Base-by-base conservation (phyloP, 2,113 vertebrate genomes). In the Meleagris gallopavo region DNA sequence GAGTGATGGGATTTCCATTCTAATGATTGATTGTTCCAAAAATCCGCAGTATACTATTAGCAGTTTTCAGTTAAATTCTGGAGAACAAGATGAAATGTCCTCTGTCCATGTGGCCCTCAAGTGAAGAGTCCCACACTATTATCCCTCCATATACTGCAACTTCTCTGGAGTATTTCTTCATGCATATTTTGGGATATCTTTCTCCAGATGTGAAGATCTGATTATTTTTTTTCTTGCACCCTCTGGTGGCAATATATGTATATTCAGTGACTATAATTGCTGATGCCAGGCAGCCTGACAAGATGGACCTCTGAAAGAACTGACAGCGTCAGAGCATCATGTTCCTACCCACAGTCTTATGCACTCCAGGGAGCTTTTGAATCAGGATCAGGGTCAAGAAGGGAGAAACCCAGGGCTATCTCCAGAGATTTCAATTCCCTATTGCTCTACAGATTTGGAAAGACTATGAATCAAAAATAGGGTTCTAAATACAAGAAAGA, bases 321-420 rank as follows among this genome's bases (percentile, higher is more conserved):
- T 61, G 60, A 4, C 45, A 7, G 4, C 38, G 7, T 2, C 58
- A 40, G 20, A 27, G 43, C 3, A 0, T 15, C 81, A 24, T 22
- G 13, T 46, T 55, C 48, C 30, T 79, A 73, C 17, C 40, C 34
- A 0, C 2, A n/a, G 11, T 11, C 40, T 45, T 13, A 72, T 48
- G 55, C 21, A 5, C 15, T n/a, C 34, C n/a, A 52, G n/a, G 46
- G n/a, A 94, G 16, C 2, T 75, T 48, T n/a, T 24, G 48, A 83
- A 24, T 16, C 29, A 30, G 25, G 78, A 14, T 14, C 29, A 15
- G 4, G 6, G 25, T 27, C 25, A 52, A 55, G 2, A 4, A 27
- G 11, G 40, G 3, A 36, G 5, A 73, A 87, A 75, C 18, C 15
- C 2, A 30, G 45, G 20, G 22, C n/a, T 52, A 1, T 2, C 38